phyloP scores from a whole-genome alignment of 1,140 invertebrate genomes.

The Polypedilum pembai region DNA sequence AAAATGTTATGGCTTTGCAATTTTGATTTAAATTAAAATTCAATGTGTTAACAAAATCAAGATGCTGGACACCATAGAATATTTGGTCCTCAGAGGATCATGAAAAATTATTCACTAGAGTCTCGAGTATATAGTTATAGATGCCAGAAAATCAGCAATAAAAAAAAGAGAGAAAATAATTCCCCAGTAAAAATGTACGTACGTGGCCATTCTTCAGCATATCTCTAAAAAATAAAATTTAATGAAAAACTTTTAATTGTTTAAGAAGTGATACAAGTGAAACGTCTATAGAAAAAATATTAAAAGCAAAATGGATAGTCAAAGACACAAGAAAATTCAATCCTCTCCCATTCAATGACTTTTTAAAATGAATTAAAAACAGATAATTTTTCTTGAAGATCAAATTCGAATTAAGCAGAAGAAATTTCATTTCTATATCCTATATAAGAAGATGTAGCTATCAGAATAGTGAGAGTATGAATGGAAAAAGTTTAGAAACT shows the following conservation, averaged over 20 bases:
- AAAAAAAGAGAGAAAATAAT: not conserved
- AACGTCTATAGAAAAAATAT: not conserved
- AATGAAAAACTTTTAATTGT: not conserved
- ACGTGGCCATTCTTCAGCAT: slow-evolving; percentile 10
- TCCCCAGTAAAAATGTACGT: not conserved
- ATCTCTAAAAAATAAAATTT: not conserved
- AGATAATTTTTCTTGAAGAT: not conserved
- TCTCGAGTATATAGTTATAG: too few species aligned
- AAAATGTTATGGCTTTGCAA: too few species aligned
- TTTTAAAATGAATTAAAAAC: not conserved
- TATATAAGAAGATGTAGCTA: not conserved
- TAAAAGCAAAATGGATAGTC: not conserved
- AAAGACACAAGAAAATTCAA: not conserved
- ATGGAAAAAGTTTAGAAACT: not conserved
- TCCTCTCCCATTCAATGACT: not conserved
- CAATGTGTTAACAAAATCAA: too few species aligned
- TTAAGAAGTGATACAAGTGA: not conserved
- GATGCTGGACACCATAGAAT: too few species aligned
- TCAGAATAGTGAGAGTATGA: not conserved
- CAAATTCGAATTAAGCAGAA: not conserved
- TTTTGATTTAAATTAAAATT: too few species aligned
- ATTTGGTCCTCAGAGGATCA: too few species aligned
- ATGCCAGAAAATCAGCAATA: not conserved
- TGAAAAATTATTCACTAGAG: too few species aligned
- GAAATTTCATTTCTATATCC: not conserved